Evolutionary conservation across 2,888 invertebrate genomes (phyloP), one percentile per base, ranked within the genome.

Genomic region (Cephus runcator): DNA sequence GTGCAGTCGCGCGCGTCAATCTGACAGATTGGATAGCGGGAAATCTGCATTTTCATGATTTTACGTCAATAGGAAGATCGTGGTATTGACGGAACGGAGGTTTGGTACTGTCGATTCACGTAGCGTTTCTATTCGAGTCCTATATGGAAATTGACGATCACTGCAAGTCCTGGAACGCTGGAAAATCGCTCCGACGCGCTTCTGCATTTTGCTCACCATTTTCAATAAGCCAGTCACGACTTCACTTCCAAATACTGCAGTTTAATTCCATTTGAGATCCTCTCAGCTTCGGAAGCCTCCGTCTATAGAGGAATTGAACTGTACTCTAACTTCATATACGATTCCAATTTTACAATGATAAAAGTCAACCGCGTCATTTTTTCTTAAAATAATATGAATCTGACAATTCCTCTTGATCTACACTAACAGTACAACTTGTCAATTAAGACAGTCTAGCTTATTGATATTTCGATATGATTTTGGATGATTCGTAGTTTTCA

Each of bases 181-280:
- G 56, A 9, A 56, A 56, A 56, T 56, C 56, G 23, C 9, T 56
- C 15, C 9, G 23, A 56, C 23, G 23, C 56, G 9, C 56, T 56
- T 56, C 56, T 56, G 23, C 56, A 23, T 56, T 56, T 56, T 56
- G 56, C 56, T 56, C 56, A 56, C 56, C 56, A 56, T 56, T 69
- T 69, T 75, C 34, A 34, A 71, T 33, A 56, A 36, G 73, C 76
- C 12, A 76, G 33, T 33, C 34, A 76, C 76, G 33, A 31, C 56
- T 23, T 33, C 56, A 30, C 68, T 73, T 73, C 40, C 69, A 68
- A 73, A 35, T 73, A 71, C 68, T 35, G 73, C n/a, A 56, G 73
- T 76, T 76, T 71, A 73, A 73, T 73, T 40, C 30, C 34, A 73
- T 76, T 76, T 71, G 73, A 33, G 71, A n/a, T 56, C 30, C 30